Conservation (phyloP, 2,888 invertebrate species). For the Mantis religiosa region DNA sequence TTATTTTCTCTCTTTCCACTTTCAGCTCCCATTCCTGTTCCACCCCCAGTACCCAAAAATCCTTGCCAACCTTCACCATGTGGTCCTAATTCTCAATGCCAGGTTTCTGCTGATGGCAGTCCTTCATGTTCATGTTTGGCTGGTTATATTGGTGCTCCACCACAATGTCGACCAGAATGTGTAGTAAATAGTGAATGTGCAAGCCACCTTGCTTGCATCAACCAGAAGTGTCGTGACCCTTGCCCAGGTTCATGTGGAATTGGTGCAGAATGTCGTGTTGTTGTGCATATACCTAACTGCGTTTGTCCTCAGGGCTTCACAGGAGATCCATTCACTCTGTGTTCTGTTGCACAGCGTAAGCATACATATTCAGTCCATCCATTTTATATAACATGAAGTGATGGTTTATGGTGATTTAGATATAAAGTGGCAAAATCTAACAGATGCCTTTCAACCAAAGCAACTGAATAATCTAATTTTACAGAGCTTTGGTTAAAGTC, state of each 20-base stretch:
- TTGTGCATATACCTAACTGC: conserved; percentile 44
- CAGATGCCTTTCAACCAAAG: not conserved
- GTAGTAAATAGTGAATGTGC: conserved; percentile 39
- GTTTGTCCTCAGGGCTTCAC: conserved; percentile 46
- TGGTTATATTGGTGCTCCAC: conserved; percentile 42
- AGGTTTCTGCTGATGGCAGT: conserved; percentile 33
- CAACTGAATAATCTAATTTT: not conserved
- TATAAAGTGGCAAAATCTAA: not conserved
- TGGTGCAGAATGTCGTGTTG: conserved; percentile 42
- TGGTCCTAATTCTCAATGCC: conserved; percentile 68
- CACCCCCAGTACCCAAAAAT: conserved; percentile 40
- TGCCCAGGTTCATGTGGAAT: conserved; percentile 41
- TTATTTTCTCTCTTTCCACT: not conserved
- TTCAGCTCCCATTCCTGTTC: not conserved
- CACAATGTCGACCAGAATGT: conserved; percentile 68
- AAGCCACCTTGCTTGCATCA: conserved; percentile 34
- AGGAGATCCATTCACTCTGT: conserved; percentile 37
- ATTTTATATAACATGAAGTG: not conserved
- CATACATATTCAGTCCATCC: not conserved
- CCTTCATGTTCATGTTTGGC: conserved; percentile 43
- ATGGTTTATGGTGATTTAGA: not conserved
- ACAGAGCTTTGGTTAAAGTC: too few species aligned
- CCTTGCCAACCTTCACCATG: conserved; percentile 63
- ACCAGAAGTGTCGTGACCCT: conserved; percentile 42
- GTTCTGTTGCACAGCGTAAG: conserved; percentile 28